Percentiles rank a stretch among this genome's conserved stretches.
Evolutionary conservation across 1,140 invertebrate genomes (phyloP).

Genomic region (Pomacea maculata): DNA sequence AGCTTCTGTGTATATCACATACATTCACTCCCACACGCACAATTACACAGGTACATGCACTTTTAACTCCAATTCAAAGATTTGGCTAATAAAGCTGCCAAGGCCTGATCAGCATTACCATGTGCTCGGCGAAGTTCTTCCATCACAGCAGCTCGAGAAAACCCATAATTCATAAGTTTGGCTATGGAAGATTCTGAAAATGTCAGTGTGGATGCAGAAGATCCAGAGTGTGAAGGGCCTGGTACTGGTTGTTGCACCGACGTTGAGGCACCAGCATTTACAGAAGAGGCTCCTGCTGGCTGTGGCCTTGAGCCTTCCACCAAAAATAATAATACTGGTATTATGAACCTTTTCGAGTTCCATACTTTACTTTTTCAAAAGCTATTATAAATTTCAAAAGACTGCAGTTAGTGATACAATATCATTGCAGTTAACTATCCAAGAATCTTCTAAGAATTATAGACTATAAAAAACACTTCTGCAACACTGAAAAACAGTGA

Average conservation of each 20-base stretch:
- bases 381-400: neutral
- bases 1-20: too few species aligned
- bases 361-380: neutral
- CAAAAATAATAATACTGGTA: neutral
- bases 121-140: conserved; percentile 53
- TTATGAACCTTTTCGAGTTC: too few species aligned
- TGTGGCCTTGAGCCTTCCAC: neutral
- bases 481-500: too few species aligned
- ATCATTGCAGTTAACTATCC: neutral
- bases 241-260: neutral
- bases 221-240: conserved; percentile 8
- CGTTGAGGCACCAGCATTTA: neutral
- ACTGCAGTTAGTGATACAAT: neutral
- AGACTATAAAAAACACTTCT: too few species aligned
- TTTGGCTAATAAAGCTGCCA: conserved; percentile 58
- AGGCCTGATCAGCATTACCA: conserved; percentile 57
- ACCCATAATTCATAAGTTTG: conserved; percentile 52
- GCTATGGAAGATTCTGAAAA: conserved; percentile 53
- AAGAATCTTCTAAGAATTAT: neutral
- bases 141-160: conserved; percentile 53
- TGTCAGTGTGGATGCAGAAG: conserved; percentile 21
- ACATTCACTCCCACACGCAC: neutral
- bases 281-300: too few species aligned
- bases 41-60: neutral
- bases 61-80: conserved; percentile 31